Percentiles rank a stretch among this genome's conserved stretches.
phyloP scores from a whole-genome alignment of 2,888 invertebrate genomes.

The Eristalis arbustorum region DNA sequence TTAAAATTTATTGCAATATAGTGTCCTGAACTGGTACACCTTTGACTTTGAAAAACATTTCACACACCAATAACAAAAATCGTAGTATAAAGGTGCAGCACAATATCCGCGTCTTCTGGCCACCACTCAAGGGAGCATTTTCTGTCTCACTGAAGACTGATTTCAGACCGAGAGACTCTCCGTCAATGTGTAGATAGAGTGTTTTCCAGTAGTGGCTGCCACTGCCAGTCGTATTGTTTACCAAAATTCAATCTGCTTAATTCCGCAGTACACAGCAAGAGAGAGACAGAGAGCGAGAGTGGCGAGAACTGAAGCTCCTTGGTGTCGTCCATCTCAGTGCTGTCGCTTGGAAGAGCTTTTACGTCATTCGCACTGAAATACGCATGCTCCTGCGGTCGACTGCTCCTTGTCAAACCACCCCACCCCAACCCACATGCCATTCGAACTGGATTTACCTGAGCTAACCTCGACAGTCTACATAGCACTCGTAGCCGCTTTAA shows the following conservation, averaged over 20 bases:
- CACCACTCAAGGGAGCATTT: constrained; percentile 59
- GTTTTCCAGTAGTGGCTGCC: constrained; percentile 38
- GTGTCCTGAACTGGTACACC: constrained; percentile 9
- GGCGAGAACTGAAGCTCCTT: constrained; percentile 49
- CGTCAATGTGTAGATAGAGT: constrained; percentile 47
- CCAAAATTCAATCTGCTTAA: constrained; percentile 56
- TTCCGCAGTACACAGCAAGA: constrained; percentile 33
- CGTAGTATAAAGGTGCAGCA: neutral
- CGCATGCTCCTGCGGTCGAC: constrained; percentile 57
- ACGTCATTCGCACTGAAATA: constrained; percentile 39
- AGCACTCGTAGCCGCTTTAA: constrained; percentile 11
- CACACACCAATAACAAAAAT: neutral
- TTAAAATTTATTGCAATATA: constrained; percentile 4
- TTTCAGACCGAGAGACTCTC: constrained; percentile 54
- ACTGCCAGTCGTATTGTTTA: constrained; percentile 50
- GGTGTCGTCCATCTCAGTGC: constrained; percentile 2
- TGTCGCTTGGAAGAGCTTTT: constrained; percentile 58
- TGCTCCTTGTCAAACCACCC: constrained; percentile 22
- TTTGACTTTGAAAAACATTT: constrained; percentile 68
- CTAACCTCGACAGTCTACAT: neutral
- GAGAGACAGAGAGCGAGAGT: constrained; percentile 1
- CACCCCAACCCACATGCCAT: neutral
- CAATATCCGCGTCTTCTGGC: constrained; percentile 38
- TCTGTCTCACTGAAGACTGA: constrained; percentile 61
- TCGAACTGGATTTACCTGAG: constrained; percentile 13